These are phyloP conservation scores for Phragmatobia fuliginosa DNA, from an alignment of 2,888 invertebrate species.

Conservation along the genomic window DNA sequence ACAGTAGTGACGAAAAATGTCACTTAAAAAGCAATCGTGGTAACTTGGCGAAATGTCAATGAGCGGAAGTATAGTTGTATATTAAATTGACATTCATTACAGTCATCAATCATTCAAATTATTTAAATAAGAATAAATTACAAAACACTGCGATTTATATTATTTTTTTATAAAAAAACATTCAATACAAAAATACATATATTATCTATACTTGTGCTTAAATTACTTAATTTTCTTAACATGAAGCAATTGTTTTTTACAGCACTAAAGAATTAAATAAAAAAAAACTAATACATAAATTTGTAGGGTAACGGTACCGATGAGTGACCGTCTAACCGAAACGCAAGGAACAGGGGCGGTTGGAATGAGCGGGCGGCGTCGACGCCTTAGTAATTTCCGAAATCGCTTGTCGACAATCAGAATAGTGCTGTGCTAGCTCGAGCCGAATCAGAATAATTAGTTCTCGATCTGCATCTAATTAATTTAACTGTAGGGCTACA, in stretches of 20 bases:
- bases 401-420: conserved; percentile 84
- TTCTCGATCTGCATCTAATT: conserved; percentile 82
- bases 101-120: neutral
- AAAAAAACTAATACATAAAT: conserved; percentile 50
- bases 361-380: conserved; percentile 63
- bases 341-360: conserved; percentile 66
- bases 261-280: conserved; percentile 8
- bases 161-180: neutral
- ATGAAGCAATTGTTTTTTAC: neutral
- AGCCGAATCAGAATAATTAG: conserved; percentile 81
- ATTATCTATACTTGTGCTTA: neutral
- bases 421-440: conserved; percentile 75
- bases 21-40: too few species aligned
- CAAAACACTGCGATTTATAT: neutral
- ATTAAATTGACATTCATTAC: too few species aligned
- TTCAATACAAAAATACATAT: neutral
- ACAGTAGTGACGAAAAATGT: too few species aligned
- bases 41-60: too few species aligned
- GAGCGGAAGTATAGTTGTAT: too few species aligned
- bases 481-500: conserved; percentile 60
- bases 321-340: conserved; percentile 72
- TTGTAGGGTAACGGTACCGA: conserved; percentile 63
- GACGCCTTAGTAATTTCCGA: conserved; percentile 85
- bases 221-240: neutral
- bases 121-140: neutral